Evolutionary conservation across 2,888 invertebrate genomes (phyloP), one percentile per base, ranked within the genome.

Genomic region (Patella pellucida): DNA sequence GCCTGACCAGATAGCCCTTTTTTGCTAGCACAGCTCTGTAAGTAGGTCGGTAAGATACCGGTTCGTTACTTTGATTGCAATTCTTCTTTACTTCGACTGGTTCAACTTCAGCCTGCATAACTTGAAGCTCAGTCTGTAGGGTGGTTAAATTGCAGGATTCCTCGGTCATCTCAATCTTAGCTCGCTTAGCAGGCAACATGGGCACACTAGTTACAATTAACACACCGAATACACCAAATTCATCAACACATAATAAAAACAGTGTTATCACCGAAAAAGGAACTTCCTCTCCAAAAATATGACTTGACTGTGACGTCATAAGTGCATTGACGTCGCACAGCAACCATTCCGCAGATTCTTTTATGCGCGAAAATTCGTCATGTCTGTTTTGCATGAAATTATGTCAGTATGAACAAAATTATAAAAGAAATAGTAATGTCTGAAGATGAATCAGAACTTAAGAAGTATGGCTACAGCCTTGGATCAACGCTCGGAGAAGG

Each of bases 381-480:
- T 19, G 62, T 9, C 62, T n/a, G 5, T 19, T n/a, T 19, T 19
- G 12, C n/a, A 7, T 19, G 62, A 19, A 12, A 12, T 19, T 62
- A 9, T n/a, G 62, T 62, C 62, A 12, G 19, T 62, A 62, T 62
- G 62, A 19, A 62, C n/a, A 19, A 62, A 19, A 19, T n/a, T 62
- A 9, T 19, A 62, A 19, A n/a, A 62, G 62, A 62, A 9, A 72
- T 82, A 12, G 80, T 82, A 12, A 77, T 83, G 54, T 81, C 85
- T 14, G 87, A 87, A 69, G 88, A 89, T 69, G 90, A 89, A 73
- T 84, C 85, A 1, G 89, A 90, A 74, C 81, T 91, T 41, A 87
- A 85, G 75, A 89, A 88, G 71, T 81, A 86, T 23, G 93, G 93
- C 1, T 93, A 92, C 82, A 88, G 88, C n/a, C 83, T 93, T 41